Evolutionary conservation across 2,797 vertebrate species (phyloP).

Genomic region (Macropodus opercularis): DNA sequence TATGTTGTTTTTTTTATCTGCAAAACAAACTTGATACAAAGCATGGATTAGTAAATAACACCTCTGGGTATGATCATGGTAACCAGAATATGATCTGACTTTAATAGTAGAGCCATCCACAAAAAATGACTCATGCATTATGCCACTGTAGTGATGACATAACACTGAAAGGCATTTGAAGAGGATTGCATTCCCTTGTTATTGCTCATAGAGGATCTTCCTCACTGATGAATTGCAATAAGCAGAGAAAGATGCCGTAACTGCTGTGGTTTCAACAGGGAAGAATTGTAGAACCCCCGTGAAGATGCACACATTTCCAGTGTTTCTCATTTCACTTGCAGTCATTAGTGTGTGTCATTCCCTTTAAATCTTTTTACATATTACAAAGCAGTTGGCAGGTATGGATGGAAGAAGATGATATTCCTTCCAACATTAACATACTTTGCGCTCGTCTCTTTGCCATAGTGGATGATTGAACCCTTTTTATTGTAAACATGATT

Average conservation of each 20-base stretch:
- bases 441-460: conserved; percentile 6
- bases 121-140: conserved; percentile 25
- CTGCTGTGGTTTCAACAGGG: conserved; percentile 26
- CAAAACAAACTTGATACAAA: no score
- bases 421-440: neutral
- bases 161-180: conserved; percentile 56
- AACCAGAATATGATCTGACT: conserved; percentile 11
- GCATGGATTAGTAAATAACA: no score
- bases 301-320: conserved; percentile 37
- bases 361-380: conserved; percentile 27
- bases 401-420: neutral
- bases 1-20: conserved; percentile 47
- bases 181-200: conserved; percentile 18
- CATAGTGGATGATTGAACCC: neutral
- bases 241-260: conserved; percentile 23
- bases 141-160: conserved; percentile 12
- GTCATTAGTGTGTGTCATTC: conserved; percentile 34
- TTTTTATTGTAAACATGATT: neutral
- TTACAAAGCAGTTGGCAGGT: neutral
- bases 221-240: conserved; percentile 52
- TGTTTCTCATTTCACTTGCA: conserved; percentile 40
- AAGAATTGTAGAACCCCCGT: conserved; percentile 33
- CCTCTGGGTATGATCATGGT: conserved; percentile 10
- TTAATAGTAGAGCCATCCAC: conserved; percentile 25
- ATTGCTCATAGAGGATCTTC: conserved; percentile 53